These are phyloP conservation scores for Anthrax anthrax DNA, from an alignment of 2,888 invertebrate species.

Conservation along the genomic window DNA sequence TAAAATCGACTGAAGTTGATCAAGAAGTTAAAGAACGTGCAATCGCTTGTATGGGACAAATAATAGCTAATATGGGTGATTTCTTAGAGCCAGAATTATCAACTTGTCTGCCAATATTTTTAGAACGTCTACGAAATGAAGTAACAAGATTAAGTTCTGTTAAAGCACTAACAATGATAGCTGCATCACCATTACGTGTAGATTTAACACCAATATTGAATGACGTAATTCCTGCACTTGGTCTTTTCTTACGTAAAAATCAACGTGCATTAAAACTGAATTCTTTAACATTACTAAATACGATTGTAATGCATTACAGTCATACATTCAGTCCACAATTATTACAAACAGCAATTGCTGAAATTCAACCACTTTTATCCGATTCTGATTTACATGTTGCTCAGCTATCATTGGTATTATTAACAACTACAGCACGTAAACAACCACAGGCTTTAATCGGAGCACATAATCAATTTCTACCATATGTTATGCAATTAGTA, in stretches of 20 bases:
- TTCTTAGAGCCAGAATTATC: conserved; percentile 62
- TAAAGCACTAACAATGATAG: conserved; percentile 88
- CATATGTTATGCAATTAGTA: conserved; percentile 72
- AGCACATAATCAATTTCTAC: conserved; percentile 61
- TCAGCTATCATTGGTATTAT: conserved; percentile 70
- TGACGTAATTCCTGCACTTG: conserved; percentile 82
- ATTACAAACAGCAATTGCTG: conserved; percentile 57
- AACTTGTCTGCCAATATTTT: conserved; percentile 81
- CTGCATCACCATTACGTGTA: conserved; percentile 75
- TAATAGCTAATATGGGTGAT: conserved; percentile 85
- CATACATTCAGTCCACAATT: conserved; percentile 47
- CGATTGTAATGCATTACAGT: conserved; percentile 79
- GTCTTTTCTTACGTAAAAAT: conserved; percentile 91
- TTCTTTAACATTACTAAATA: conserved; percentile 78
- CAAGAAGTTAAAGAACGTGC: conserved; percentile 98
- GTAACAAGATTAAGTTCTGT: conserved; percentile 94
- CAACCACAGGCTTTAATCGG: conserved; percentile 65
- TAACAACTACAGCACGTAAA: conserved; percentile 66
- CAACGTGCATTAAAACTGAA: conserved; percentile 86
- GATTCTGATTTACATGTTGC: conserved; percentile 96
- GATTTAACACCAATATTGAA: conserved; percentile 69
- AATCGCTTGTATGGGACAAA: conserved; percentile 92
- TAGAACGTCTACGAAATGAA: conserved; percentile 91
- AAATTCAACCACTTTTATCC: conserved; percentile 78
- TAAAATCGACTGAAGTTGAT: conserved; percentile 93